These are phyloP conservation scores for Anas platyrhynchos DNA, from an alignment of 2,113 vertebrate species.

Conservation along the genomic window DNA sequence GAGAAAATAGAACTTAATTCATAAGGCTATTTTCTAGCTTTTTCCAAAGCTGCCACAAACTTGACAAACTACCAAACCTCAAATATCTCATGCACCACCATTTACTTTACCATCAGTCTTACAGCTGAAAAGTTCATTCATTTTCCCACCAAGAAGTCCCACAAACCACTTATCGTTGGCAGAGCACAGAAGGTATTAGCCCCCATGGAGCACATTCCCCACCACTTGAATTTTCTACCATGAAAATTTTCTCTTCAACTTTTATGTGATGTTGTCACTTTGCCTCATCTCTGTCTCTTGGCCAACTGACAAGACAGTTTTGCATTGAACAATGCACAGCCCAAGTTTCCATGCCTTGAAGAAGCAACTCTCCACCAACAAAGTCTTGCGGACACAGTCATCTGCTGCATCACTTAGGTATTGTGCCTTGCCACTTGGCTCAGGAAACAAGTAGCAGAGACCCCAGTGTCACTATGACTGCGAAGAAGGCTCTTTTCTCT, in stretches of 20 bases:
- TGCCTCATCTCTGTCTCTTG: not conserved
- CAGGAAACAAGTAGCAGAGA: not conserved
- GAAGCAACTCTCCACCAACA: not conserved
- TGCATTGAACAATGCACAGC: not conserved
- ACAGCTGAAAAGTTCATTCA: not conserved
- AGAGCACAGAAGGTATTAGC: not conserved
- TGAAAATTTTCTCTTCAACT: not conserved
- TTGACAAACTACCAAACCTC: not conserved
- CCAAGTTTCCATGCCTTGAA: not conserved
- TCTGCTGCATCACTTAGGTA: not conserved
- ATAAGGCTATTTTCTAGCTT: not conserved
- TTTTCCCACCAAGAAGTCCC: not conserved
- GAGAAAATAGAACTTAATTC: not conserved
- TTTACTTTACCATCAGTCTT: not conserved
- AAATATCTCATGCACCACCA: not conserved
- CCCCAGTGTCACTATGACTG: not conserved
- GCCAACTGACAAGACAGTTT: not conserved
- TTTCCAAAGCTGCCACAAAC: not conserved
- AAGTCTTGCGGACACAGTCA: not conserved
- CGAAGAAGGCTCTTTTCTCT: not conserved
- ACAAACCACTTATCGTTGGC: not conserved
- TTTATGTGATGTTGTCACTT: not conserved
- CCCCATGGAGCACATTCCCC: not conserved
- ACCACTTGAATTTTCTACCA: not conserved
- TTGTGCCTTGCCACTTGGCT: not conserved